These are phyloP conservation scores for Volucella inflata DNA, from an alignment of 2,888 invertebrate species.

Conservation along the genomic window DNA sequence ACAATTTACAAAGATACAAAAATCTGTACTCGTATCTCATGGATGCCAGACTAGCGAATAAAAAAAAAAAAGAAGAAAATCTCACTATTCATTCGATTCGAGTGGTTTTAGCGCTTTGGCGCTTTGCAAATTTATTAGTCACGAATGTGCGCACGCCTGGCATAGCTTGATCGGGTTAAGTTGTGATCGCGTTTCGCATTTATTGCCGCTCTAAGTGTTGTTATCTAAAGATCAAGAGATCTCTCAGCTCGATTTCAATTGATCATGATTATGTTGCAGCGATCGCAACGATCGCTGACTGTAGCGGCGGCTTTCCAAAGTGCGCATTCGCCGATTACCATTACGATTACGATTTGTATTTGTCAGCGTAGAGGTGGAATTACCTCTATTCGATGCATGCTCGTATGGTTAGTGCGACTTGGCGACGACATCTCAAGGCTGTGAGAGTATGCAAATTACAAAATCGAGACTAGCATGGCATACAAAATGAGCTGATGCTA, in stretches of 20 bases:
- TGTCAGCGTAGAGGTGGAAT: constrained; percentile 46
- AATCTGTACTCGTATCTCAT: constrained; percentile 42
- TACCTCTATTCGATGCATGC: neutral
- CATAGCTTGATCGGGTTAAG: constrained; percentile 32
- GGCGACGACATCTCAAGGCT: constrained; percentile 69
- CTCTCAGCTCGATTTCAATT: constrained; percentile 67
- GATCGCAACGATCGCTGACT: too few relatives aligned
- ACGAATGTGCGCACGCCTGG: constrained; percentile 69
- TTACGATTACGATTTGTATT: constrained; percentile 70
- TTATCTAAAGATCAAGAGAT: constrained; percentile 71
- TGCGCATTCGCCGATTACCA: constrained; percentile 57
- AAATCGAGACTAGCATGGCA: constrained; percentile 48
- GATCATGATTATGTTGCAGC: constrained; percentile 59
- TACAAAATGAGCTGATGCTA: constrained; percentile 16
- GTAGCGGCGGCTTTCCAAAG: constrained; percentile 34
- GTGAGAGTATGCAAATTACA: constrained; percentile 59
- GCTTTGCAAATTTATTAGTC: constrained; percentile 70
- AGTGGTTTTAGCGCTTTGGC: too few relatives aligned
- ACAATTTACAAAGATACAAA: constrained; percentile 10
- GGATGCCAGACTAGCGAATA: constrained; percentile 26
- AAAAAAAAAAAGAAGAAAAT: neutral
- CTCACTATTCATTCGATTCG: constrained; percentile 31
- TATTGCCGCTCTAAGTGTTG: constrained; percentile 67
- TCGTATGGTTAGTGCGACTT: constrained; percentile 34
- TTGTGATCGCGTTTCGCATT: constrained; percentile 72